Evolutionary conservation across 2,797 vertebrate species (phyloP), one percentile per base, ranked within the genome.

Genomic region (Florisuga fusca): DNA sequence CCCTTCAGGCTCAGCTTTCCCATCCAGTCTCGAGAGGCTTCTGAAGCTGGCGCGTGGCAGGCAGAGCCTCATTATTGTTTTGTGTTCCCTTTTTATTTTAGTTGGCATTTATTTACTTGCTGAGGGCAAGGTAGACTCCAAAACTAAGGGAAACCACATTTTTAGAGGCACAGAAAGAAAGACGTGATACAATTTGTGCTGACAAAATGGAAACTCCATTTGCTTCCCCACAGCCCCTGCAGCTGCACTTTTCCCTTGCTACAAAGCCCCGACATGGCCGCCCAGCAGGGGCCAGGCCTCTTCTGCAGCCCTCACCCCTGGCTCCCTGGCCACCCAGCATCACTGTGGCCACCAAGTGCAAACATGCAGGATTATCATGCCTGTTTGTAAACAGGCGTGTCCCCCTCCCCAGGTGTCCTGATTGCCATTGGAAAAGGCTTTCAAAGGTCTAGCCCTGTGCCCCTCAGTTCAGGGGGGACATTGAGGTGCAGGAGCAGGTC

Each of bases 81-180:
- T 87, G 78, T 54, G 68, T 89, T 92, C 85, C 81, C 64, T 82
- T 82, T 87, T 88, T 96, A 87, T 95, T 95, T 96, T 89, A 48
- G 41, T 94, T 96, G 95, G 95, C 93, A 3, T 93, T 95, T 96
- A 92, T 95, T 96, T 95, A 94, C 84, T 87, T 71, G 84, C 94
- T 95, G 95, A 96, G 95, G 87, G 87, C 81, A 92, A 94, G 94
- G 91, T 89, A 96, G 88, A 75, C 84, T 96, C 95, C 82, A 79
- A 77, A 50, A 74, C 81, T 67, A 71, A 79, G 61, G 84, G 84
- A 91, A 94, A 94, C 94, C 48, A 0, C 89, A 83, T 43, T 89
- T 84, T 71, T 15, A 77, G 89, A 87, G 72, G 84, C 86, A 10
- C 43, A 29, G 80, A 62, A 73, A 69, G 64, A 84, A 84, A 87